Base-by-base conservation (phyloP, 2,113 vertebrate genomes). In the Cyprinus carpio region DNA sequence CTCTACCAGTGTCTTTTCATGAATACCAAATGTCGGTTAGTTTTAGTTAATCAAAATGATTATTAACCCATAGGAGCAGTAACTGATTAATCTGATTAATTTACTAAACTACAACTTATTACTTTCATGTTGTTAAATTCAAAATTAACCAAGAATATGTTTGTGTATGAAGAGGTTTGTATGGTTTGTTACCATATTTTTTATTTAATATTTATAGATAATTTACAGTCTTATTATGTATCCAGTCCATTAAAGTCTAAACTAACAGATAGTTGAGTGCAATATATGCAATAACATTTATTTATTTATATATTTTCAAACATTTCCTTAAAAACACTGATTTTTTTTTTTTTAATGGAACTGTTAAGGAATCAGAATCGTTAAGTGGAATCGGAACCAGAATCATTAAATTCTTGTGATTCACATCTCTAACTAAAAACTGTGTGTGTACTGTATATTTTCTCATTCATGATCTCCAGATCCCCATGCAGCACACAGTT, bases 401-500 rank as follows among this genome's bases (percentile, higher is more conserved):
- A 46, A 72, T 23, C 11, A 1, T 74, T 13, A 25, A 25, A 74
- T 13, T 46, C 23, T 6, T 74, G 25, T 2, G 40, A 46, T 74
- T 46, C 13, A 6, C 71, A 74, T 46, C n/a, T 37, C 37, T 23
- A 71, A 37, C n/a, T 74, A 43, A 80, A 80, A 80, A 46, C 62
- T 62, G 62, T 25, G 54, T 11, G n/a, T 72, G 18, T 71, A 37
- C 34, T 37, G 34, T 37, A 37, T 80, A 13, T 25, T 46, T 29
- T 75, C 79, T 69, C 20, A n/a, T 31, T 43, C 80, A 31, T 69
- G 43, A 84, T 75, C 82, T 76, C 65, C 23, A 78, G 80, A 77
- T 34, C 34, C 54, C 46, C 31, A 31, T 56, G 82, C 40, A 65
- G 43, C 10, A 4, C 1, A n/a, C 56, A 2, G 29, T 37, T 64